Conservation (phyloP, 2,113 vertebrate species). For the Leucopsar rothschildi region DNA sequence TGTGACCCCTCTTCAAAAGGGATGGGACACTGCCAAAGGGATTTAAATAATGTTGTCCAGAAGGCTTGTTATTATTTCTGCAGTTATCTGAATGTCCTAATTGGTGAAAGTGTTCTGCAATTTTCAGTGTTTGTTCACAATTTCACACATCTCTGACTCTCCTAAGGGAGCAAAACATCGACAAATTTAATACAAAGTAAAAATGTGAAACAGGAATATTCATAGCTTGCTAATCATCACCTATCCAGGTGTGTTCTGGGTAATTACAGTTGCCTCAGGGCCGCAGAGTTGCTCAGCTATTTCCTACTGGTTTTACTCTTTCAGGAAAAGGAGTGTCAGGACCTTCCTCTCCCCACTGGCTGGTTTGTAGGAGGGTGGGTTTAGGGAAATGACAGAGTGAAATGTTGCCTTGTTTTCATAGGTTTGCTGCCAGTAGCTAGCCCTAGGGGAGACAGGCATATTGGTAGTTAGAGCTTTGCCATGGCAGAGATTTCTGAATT, state of each 20-base stretch:
- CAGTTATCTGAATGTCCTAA: not conserved
- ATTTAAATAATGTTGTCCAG: not conserved
- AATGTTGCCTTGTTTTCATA: not conserved
- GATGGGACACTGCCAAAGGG: not conserved
- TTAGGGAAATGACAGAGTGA: not conserved
- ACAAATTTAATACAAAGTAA: not conserved
- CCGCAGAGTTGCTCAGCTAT: not conserved
- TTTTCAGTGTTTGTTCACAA: not conserved
- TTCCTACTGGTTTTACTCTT: not conserved
- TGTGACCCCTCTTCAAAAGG: not conserved
- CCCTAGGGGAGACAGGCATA: not conserved
- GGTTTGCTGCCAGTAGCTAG: not conserved
- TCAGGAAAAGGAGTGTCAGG: conserved; percentile 12
- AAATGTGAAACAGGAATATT: not conserved
- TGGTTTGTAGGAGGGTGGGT: not conserved
- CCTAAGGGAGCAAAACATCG: not conserved
- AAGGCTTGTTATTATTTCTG: not conserved
- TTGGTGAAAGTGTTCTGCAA: not conserved
- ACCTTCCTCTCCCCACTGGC: not conserved
- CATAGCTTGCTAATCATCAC: not conserved
- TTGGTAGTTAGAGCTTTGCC: not conserved
- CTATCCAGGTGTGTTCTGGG: not conserved
- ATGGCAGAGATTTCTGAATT: not conserved
- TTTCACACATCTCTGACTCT: not conserved
- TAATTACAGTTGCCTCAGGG: not conserved